phyloP scores from a whole-genome alignment of 2,888 invertebrate genomes.

The Tupiocoris notatus region DNA sequence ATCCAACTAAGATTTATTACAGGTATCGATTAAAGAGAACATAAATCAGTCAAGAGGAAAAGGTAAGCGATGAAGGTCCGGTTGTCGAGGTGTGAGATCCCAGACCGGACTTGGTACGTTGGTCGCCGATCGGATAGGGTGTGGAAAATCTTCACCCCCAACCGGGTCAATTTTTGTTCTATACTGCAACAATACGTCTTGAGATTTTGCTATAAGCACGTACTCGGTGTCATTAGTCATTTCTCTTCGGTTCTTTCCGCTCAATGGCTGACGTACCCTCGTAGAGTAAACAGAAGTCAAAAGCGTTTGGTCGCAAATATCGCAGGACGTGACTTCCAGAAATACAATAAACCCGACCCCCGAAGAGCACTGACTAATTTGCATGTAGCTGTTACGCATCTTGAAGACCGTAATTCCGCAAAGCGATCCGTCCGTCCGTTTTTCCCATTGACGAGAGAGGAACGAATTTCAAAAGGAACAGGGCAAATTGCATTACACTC shows the following conservation, averaged over 20 bases:
- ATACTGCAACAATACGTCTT: not conserved
- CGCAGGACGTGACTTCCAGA: not conserved
- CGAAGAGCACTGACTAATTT: not conserved
- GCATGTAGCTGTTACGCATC: not conserved
- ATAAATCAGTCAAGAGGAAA: slow-evolving; percentile 36
- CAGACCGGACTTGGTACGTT: not conserved
- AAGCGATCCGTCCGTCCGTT: too few species aligned
- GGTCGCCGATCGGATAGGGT: not conserved
- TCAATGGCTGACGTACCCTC: not conserved
- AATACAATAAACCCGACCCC: not conserved
- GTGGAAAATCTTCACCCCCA: not conserved
- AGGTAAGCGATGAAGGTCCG: not conserved
- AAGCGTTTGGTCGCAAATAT: not conserved
- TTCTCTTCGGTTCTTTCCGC: not conserved
- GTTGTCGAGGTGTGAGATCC: not conserved
- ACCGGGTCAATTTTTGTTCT: not conserved
- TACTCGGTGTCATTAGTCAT: not conserved
- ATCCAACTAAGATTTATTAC: slow-evolving; percentile 44
- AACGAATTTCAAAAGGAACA: too few species aligned
- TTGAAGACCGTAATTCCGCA: not conserved
- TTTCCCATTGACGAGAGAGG: too few species aligned
- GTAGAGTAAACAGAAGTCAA: not conserved
- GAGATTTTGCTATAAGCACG: not conserved
- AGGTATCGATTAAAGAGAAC: slow-evolving; percentile 41
- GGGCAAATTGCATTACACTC: too few species aligned